Percentiles rank a stretch among this genome's conserved stretches.
Evolutionary conservation across 2,797 vertebrate species (phyloP).

Genomic region (Argya squamiceps): DNA sequence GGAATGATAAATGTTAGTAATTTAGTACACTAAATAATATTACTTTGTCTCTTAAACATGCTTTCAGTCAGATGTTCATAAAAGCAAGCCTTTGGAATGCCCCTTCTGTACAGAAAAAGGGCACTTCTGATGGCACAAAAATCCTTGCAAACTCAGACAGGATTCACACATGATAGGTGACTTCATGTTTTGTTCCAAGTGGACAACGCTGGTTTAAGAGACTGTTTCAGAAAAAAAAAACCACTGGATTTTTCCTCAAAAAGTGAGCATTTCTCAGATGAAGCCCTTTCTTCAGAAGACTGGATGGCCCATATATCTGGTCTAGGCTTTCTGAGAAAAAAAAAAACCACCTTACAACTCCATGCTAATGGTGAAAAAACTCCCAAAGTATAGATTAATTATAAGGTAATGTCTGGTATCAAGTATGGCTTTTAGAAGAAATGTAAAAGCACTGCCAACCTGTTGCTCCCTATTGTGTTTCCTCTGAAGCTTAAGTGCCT

Average conservation of each 20-base stretch:
- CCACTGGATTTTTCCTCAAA: neutral
- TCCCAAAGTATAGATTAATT: rapidly evolving
- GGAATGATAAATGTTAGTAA: neutral
- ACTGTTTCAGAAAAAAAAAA: neutral
- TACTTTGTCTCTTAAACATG: neutral
- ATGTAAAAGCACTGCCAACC: neutral
- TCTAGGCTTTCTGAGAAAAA: neutral
- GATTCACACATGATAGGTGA: neutral
- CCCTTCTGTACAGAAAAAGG: neutral
- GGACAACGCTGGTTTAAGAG: neutral
- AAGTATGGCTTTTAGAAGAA: neutral
- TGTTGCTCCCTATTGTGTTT: neutral
- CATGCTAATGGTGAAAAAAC: neutral
- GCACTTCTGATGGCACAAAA: neutral
- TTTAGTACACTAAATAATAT: rapidly evolving
- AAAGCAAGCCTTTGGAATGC: neutral
- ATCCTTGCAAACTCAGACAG: neutral
- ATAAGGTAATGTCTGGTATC: neutral
- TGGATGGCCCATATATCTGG: neutral
- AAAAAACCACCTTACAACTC: neutral
- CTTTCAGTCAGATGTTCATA: neutral
- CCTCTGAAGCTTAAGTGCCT: neutral
- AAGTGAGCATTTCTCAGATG: neutral
- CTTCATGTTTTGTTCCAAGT: neutral
- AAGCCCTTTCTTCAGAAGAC: neutral